A percentile compares a stretch with the other conserved stretches of the same genome.
Conservation (phyloP, 2,888 invertebrate species). For the Drosophila mulleri region DNA sequence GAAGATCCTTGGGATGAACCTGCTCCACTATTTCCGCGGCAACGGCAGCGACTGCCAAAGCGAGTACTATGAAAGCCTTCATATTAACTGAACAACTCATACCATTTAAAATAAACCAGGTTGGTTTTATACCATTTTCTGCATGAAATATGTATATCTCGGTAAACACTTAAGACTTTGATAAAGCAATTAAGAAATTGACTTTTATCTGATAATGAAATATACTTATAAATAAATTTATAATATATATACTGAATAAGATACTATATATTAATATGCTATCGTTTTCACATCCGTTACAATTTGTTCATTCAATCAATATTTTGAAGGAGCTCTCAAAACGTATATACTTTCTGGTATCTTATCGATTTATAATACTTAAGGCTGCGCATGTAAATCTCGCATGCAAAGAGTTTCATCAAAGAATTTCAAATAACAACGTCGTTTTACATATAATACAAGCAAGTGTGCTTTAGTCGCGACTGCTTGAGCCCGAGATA, state of each 20-base stretch:
- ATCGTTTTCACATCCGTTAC: conserved; percentile 4
- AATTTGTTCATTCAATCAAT: conserved; percentile 10
- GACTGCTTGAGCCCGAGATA: no score
- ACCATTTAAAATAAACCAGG: no score
- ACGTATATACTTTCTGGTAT: no score
- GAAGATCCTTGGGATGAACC: conserved; percentile 37
- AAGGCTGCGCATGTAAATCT: no score
- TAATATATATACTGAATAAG: no score
- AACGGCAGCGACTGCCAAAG: conserved; percentile 27
- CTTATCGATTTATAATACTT: no score
- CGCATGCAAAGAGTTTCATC: no score
- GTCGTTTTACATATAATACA: no score
- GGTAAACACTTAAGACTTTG: background rate
- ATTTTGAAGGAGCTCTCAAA: no score
- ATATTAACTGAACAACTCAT: conserved; percentile 17
- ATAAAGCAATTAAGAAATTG: conserved; percentile 20
- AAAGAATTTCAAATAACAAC: no score
- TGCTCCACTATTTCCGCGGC: conserved; percentile 30
- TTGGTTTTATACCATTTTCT: conserved; percentile 22
- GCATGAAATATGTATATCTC: background rate
- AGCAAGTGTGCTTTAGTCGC: background rate
- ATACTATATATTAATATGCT: background rate
- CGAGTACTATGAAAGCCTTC: conserved; percentile 34
- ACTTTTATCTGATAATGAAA: no score
- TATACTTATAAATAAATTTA: no score